Percentiles rank a stretch among this genome's conserved stretches.
Conservation (phyloP, 1,140 invertebrate species). For the Megalopta genalis region DNA sequence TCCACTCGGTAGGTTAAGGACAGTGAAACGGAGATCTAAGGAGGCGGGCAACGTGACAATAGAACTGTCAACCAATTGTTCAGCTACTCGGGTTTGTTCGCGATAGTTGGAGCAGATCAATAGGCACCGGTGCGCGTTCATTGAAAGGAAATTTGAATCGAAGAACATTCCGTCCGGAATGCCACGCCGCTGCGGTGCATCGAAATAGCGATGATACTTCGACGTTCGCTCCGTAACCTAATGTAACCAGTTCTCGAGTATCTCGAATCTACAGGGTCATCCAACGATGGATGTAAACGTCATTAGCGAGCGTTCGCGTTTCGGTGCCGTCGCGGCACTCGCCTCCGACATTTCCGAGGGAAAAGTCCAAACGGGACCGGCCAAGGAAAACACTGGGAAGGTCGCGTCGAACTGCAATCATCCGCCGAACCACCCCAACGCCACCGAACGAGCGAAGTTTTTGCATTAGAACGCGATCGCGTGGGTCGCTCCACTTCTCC, state of each 20-base stretch:
- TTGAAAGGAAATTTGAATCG: conserved; percentile 55
- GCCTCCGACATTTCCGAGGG: background rate
- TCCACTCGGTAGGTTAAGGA: conserved; percentile 62
- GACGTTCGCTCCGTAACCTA: background rate
- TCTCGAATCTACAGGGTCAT: no score
- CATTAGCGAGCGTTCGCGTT: background rate
- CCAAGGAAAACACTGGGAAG: background rate
- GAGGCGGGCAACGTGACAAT: conserved; percentile 57
- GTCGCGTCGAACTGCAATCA: background rate
- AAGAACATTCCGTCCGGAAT: conserved; percentile 33
- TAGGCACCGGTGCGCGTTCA: conserved; percentile 51
- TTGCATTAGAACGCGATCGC: no score
- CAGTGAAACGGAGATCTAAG: conserved; percentile 56
- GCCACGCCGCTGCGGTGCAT: background rate
- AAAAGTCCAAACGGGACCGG: background rate
- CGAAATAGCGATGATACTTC: background rate
- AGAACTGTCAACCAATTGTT: conserved; percentile 66
- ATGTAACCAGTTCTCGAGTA: background rate
- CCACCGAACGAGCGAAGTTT: no score
- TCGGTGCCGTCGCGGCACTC: no score
- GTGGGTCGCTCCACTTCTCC: no score
- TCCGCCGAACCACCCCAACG: no score
- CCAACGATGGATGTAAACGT: conserved; percentile 1
- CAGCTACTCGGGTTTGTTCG: conserved; percentile 35
- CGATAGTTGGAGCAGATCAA: conserved; percentile 51